Base-by-base conservation (phyloP, 2,113 vertebrate species). In the Mustela lutreola region DNA sequence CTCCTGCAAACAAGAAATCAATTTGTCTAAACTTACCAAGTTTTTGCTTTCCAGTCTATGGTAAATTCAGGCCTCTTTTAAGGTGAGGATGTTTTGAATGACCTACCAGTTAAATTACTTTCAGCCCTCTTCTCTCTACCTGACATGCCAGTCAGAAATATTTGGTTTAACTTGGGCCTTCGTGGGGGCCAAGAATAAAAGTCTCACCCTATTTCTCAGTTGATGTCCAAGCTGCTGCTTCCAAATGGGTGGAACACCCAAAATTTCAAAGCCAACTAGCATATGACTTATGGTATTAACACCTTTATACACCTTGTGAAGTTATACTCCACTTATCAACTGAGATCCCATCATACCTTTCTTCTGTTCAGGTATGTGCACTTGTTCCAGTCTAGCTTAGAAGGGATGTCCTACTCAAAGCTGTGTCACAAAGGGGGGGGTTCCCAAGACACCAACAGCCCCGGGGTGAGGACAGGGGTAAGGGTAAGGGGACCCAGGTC, bases 1-100 rank as follows among this genome's bases (percentile, higher is more conserved):
- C 80, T 88, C 70, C 19, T 94, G 24, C 33, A 94, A 93, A 93
- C 60, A 48, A 90, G 45, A 93, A 92, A 83, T 73, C 33, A n/a
- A n/a, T 95, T 92, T 95, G 89, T 84, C 15, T 95, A 75, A 94
- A 91, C 48, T n/a, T 88, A 82, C 0, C 24, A 71, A n/a, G 10
- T 81, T 18, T 93, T 94, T 82, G 7, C 45, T 56, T 95, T 81
- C 15, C 36, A 45, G 14, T 90, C 18, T 39, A 31, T 65, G 71
- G 53, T 87, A 63, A 89, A 87, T 79, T 73, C 67, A 93, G 50
- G 33, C 45, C 75, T 81, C 45, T 82, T 94, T 96, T 48, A 87
- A 39, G 4, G 5, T 45, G 33, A 85, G 84, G 63, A 58, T 75
- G 48, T 87, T 94, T 96, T 86, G 56, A 83, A 83, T 89, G 67